Conservation (phyloP, 2,888 invertebrate genomes). For the Tribolium freemani region DNA sequence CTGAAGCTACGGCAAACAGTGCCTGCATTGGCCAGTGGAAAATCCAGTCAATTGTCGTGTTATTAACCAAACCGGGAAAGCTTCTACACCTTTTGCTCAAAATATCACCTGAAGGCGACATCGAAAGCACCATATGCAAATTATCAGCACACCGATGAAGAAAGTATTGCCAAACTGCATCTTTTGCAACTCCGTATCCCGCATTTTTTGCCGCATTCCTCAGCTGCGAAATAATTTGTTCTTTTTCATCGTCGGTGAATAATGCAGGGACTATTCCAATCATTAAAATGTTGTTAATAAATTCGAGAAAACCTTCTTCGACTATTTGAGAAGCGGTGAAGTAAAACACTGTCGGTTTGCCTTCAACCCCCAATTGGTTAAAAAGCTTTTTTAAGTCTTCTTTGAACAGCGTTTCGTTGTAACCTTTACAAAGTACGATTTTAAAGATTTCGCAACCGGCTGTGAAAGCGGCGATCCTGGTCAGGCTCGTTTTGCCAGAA, state of each 20-base stretch:
- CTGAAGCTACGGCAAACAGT: slow-evolving; percentile 87
- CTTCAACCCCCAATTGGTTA: slow-evolving; percentile 82
- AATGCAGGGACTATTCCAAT: slow-evolving; percentile 88
- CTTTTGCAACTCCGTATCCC: slow-evolving; percentile 82
- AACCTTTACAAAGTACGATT: slow-evolving; percentile 87
- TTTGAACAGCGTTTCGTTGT: slow-evolving; percentile 85
- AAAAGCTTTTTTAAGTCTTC: slow-evolving; percentile 90
- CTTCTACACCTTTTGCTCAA: slow-evolving; percentile 88
- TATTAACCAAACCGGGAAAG: slow-evolving; percentile 93
- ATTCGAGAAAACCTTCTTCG: slow-evolving; percentile 88
- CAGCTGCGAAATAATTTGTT: slow-evolving; percentile 79
- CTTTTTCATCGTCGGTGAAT: slow-evolving; percentile 91
- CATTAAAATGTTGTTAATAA: slow-evolving; percentile 92
- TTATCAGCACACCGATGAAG: slow-evolving; percentile 83
- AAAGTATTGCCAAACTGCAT: slow-evolving; percentile 90
- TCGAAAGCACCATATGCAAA: slow-evolving; percentile 90
- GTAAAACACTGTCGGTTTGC: slow-evolving; percentile 84
- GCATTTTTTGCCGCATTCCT: slow-evolving; percentile 79
- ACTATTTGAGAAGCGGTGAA: slow-evolving; percentile 87
- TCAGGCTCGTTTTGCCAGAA: slow-evolving; percentile 88
- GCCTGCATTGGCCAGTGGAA: slow-evolving; percentile 95
- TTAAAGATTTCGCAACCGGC: slow-evolving; percentile 88
- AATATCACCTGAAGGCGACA: slow-evolving; percentile 90
- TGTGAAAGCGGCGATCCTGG: slow-evolving; percentile 85
- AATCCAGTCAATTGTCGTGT: slow-evolving; percentile 94